These are phyloP conservation scores for Apeltes quadracus DNA, from an alignment of 2,113 vertebrate genomes.

Conservation along the genomic window DNA sequence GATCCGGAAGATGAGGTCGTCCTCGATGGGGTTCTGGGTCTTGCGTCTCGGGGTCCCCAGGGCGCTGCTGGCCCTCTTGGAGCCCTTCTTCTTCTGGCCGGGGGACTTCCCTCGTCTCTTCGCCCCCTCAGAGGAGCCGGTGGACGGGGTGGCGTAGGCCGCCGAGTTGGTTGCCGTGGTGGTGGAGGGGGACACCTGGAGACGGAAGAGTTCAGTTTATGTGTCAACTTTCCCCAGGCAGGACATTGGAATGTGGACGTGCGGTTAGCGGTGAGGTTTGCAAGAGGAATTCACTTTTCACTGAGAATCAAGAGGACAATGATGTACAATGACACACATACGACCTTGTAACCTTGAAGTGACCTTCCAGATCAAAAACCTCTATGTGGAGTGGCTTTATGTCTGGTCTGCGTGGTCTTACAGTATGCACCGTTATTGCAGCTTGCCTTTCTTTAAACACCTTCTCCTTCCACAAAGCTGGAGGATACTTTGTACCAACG, in stretches of 20 bases:
- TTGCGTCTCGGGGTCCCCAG: conserved; percentile 93
- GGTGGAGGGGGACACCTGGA: conserved; percentile 75
- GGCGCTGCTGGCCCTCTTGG: conserved; percentile 93
- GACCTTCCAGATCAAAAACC: too few species aligned
- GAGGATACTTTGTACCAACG: not conserved
- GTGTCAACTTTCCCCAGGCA: not conserved
- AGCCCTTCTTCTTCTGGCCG: conserved; percentile 93
- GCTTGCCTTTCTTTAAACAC: not conserved
- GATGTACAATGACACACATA: too few species aligned
- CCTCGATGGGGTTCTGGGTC: conserved; percentile 94
- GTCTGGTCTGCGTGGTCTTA: not conserved
- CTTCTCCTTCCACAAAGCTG: not conserved
- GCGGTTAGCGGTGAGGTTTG: too few species aligned
- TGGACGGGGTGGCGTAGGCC: conserved; percentile 79
- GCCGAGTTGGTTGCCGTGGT: conserved; percentile 76
- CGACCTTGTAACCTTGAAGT: too few species aligned
- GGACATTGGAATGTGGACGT: too few species aligned
- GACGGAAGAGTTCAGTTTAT: not conserved
- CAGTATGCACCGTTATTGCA: not conserved
- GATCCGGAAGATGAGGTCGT: conserved; percentile 94
- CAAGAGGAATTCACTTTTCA: too few species aligned
- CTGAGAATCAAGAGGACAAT: too few species aligned
- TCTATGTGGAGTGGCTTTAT: not conserved
- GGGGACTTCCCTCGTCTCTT: conserved; percentile 96
- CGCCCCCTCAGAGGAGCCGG: conserved; percentile 89